Base-by-base conservation (phyloP, 2,113 vertebrate species). In the Pontoporia blainvillei region DNA sequence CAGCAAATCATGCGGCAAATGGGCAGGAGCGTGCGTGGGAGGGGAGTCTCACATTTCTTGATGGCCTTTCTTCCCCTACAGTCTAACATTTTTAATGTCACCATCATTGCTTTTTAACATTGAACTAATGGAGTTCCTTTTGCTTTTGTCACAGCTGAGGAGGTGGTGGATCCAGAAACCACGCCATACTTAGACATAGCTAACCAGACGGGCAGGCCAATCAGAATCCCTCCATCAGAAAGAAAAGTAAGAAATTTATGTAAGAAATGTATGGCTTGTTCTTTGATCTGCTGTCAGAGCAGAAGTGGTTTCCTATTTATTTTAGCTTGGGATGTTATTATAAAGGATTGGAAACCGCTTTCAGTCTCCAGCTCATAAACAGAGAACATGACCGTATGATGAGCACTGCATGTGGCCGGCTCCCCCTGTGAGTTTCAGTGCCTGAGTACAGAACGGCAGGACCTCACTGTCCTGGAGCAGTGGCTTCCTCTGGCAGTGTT, bases 121-220 rank as follows among this genome's bases (percentile, higher is more conserved):
- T n/a, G 34, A 1, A 21, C 44, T 14, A 78, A 21, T 31, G 18
- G 21, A 39, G 67, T 1, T 93, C 2, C 4, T 81, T n/a, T 92
- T 71, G 96, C 66, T 0, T 97, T 2, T 75, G 27, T 97, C 96
- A 79, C 98, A 99, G 99, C 99, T 34, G 99, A 98, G 96, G 99
- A 97, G 87, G 98, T 96, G 91, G 93, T 99, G 9, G 99, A 99
- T 96, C 96, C 99, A 1, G 98, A 99, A 54, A 98, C 98, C 23
- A 97, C 86, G 6, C 99, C 99, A 0, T 99, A 99, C 92, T 97
- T 99, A 83, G 99, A 99, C 97, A 99, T 99, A 54, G 99, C 99
- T 1, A 99, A 99, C 98, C 99, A 99, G 98, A 99, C 99, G 66
- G 99, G 99, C 96, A 99, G 99, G 90, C 98, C 99, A 0, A 99